Base-by-base conservation (phyloP, 2,113 vertebrate species). In the Callipepla californica region DNA sequence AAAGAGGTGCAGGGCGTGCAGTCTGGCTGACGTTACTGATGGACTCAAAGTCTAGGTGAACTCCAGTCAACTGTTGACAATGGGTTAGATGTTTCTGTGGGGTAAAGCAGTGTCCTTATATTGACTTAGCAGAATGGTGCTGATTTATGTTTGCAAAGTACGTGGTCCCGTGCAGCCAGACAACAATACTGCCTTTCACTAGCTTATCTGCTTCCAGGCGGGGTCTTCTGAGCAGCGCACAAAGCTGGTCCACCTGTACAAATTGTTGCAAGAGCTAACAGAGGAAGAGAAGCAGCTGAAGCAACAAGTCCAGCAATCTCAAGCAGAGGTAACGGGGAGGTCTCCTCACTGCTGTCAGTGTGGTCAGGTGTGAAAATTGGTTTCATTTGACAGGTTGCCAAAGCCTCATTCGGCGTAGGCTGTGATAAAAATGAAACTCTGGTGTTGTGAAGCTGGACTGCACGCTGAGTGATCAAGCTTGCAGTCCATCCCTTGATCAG, bases 291-390 rank as follows among this genome's bases (percentile, higher is more conserved):
- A 97, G 85, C 13, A 88, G 3, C 87, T 97, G 32, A 61, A 89
- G 72, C 66, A 92, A 3, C 94, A 94, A 45, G 97, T 98, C 62
- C 92, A 68, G 91, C 86, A 92, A 21, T 98, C 98, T 0, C 95
- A 98, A 96, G 97, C 96, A 70, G 98, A 99, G 98, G 99, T 99
- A 96, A 63, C 6, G 14, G 70, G n/a, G 40, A 65, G 59, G 23
- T 18, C 25, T 47, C 3, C 10, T 15, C 13, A 6, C 26, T 40
- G 68, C 22, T 23, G 65, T 9, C 25, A n/a, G 3, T 32, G 8
- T 69, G 57, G 38, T 57, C 42, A 57, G 65, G 57, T 18, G 6
- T 9, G 40, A 51, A 40, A 73, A 21, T 0, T 18, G 3, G 25
- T 79, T 80, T 77, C 70, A 62, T 68, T n/a, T 67, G 28, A 70